Percentiles rank a stretch among this genome's conserved stretches.
These are phyloP conservation scores for Bilobella aurantiaca DNA, from an alignment of 1,140 invertebrate species.

Conservation along the genomic window DNA sequence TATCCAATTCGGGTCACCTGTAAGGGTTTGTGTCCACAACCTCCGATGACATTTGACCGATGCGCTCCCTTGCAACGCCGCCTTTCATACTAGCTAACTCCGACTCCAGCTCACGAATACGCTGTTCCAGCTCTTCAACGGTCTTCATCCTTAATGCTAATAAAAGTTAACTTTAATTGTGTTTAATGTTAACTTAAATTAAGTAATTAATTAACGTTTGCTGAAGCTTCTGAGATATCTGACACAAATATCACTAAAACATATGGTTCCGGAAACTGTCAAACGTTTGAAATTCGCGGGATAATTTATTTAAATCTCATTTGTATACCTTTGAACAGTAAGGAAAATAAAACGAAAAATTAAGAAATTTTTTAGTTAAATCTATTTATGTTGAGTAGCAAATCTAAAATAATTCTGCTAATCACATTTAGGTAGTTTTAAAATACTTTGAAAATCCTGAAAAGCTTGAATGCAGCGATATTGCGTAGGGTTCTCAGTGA, in stretches of 20 bases:
- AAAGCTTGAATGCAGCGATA: background rate
- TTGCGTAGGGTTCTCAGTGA: no score
- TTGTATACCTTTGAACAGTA: no score
- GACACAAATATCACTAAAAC: background rate
- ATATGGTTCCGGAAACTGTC: background rate
- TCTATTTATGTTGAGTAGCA: no score
- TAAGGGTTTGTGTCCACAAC: slow-evolving; percentile 99
- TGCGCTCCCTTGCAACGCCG: slow-evolving; percentile 37
- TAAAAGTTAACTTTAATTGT: background rate
- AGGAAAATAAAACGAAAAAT: no score
- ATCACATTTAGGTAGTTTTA: background rate
- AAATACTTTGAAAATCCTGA: background rate
- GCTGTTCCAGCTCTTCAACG: background rate
- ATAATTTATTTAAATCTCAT: no score
- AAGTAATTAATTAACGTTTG: background rate
- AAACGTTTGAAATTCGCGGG: background rate
- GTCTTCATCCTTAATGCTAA: background rate
- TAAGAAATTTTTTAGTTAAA: no score
- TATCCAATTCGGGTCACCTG: slow-evolving; percentile 52
- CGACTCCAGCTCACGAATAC: slow-evolving; percentile 36
- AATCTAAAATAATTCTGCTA: no score
- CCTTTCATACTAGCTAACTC: background rate
- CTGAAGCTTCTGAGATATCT: background rate
- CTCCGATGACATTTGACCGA: slow-evolving; percentile 69
- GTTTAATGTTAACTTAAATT: no score